Conservation (phyloP, 2,113 vertebrate species). For the Siniperca chuatsi region DNA sequence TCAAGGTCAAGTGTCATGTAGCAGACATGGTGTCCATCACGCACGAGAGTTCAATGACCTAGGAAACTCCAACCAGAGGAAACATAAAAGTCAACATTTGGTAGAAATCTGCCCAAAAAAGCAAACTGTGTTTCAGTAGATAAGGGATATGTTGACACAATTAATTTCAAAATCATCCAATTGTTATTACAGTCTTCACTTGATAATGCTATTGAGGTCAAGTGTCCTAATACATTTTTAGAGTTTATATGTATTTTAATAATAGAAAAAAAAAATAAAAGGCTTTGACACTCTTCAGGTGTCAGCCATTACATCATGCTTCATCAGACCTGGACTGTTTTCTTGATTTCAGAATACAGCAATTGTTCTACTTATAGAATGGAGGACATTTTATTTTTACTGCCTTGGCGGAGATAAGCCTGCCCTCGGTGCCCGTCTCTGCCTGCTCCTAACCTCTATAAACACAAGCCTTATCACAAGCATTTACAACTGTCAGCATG, state of each 20-base stretch:
- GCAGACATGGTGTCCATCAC: conserved; percentile 30
- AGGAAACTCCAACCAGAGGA: background rate
- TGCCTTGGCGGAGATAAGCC: conserved; percentile 73
- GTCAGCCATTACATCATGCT: conserved; percentile 51
- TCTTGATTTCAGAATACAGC: conserved; percentile 12
- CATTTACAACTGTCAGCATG: conserved; percentile 75
- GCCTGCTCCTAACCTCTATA: conserved; percentile 82
- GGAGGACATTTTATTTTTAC: conserved; percentile 74
- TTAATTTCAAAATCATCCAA: background rate
- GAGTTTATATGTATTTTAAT: background rate
- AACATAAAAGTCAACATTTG: conserved; percentile 28
- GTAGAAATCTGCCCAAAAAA: conserved; percentile 14
- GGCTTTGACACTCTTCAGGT: conserved; percentile 3
- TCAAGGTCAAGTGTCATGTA: conserved; percentile 64
- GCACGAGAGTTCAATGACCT: conserved; percentile 51
- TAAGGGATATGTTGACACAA: background rate
- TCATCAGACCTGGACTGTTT: conserved; percentile 3
- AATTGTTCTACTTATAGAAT: conserved; percentile 53
- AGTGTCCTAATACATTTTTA: background rate
- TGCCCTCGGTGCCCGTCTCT: conserved; percentile 82
- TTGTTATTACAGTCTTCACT: background rate
- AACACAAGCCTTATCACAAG: conserved; percentile 78
- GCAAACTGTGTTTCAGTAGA: background rate
- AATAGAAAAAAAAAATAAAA: background rate
- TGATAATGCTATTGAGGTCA: background rate